Base-by-base conservation (phyloP, 2,797 vertebrate species). In the Enteromius fasciolatus region DNA sequence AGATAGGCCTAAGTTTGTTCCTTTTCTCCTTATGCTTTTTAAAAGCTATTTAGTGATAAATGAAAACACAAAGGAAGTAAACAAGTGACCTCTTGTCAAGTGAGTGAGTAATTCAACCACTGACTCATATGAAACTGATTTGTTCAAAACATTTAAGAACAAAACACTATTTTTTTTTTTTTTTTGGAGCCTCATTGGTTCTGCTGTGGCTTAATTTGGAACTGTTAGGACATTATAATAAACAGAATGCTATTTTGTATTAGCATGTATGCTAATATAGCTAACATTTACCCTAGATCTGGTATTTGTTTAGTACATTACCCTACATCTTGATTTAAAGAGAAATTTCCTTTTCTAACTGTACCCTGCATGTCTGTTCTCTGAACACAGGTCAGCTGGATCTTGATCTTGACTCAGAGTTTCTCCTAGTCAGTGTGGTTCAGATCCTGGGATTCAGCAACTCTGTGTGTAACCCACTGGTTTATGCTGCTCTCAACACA, bases 381-480 rank as follows among this genome's bases (percentile, higher is more conserved):
- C 3, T 31, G 2, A 76, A 76, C 39, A 23, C 80, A 89, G 87
- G 87, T 52, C 76, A 88, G 31, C 82, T 90, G 59, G 67, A 86
- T 33, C 61, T 90, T 73, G 80, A 80, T 57, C 80, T 86, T 20
- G 78, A 90, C 48, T 79, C 84, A 0, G 89, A 90, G 86, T 86
- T 89, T 41, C 74, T 90, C 3, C 57, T 90, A 61, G 64, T 89
- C 33, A 88, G 86, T 23, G 63, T 86, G 66, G 89, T 90, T 41
- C 89, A 90, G 85, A 87, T 90, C 44, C 75, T 90, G 48, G 89
- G 89, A 70, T 90, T 90, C 86, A 89, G 89, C 69, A 90, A 90
- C 80, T 90, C 89, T 0, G 82, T 90, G 11, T 90, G 89, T 44
- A 90, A 90, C 54, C 89, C 89, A 3, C 73, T 90, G 82, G 82